Evolutionary conservation across 2,113 vertebrate genomes (phyloP), one percentile per base, ranked within the genome.

Genomic region (Cynoglossus semilaevis): DNA sequence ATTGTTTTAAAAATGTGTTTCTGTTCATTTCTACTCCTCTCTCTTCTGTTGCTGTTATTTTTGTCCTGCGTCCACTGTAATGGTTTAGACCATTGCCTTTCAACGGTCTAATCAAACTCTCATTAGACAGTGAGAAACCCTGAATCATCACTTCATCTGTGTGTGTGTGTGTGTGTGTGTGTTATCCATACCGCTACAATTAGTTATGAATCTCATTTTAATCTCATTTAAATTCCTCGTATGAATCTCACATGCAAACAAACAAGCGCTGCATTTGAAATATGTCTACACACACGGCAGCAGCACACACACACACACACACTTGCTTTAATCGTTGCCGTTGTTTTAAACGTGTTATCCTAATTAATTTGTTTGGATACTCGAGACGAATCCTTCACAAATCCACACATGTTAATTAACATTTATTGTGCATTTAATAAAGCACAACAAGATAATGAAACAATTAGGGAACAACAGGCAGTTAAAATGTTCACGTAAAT

Each of bases 321-420:
- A 43, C 55, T 54, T 87, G 79, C 84, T 85, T 76, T 80, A 82
- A 80, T 83, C 81, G 67, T 55, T 67, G 64, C 67, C 72, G 77
- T 73, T 83, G 79, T 83, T 87, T 85, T 75, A 82, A 84, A 77
- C 65, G 59, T 74, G 71, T 80, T 80, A 51, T 62, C 79, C 83
- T 88, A 88, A 89, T 89, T 87, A 88, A 88, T 87, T 88, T 82
- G 85, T 89, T 86, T 87, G 82, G 82, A 86, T 88, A 85, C 86
- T 86, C 78, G 59, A 89, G 85, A 88, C 88, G 85, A 88, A 89
- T 88, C 80, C 78, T 85, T 76, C 80, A 68, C 79, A 87, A 85
- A 85, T 82, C 77, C 85, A 82, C 77, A 70, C 70, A 74, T 74
- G 83, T 79, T 89, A 88, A 87, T 88, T 83, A 88, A 88, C 87